Evolutionary conservation across 1,140 invertebrate species (phyloP).

Genomic region (Aporrectodea caliginosa): DNA sequence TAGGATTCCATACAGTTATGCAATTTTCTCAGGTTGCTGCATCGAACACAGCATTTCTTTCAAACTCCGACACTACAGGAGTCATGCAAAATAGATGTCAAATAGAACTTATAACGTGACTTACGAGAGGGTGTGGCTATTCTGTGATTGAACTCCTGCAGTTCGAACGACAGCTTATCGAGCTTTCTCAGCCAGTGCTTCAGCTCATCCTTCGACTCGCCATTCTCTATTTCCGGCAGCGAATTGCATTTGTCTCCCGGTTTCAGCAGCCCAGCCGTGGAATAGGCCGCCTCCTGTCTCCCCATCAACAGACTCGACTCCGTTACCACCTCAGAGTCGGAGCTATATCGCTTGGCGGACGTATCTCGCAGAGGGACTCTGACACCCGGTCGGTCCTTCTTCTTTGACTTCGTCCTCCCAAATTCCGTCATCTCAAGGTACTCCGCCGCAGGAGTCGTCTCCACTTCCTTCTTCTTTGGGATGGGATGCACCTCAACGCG

Average conservation of each 20-base stretch:
- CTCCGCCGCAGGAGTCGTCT: neutral
- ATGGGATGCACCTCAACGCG: neutral
- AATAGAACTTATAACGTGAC: too few relatives aligned
- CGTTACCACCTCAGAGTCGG: constrained; percentile 65
- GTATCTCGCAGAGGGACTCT: neutral
- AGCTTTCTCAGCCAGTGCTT: constrained; percentile 68
- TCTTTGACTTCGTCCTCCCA: neutral
- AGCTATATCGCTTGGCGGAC: constrained; percentile 58
- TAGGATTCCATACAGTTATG: too few relatives aligned
- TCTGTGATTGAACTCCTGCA: constrained; percentile 39
- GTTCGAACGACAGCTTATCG: constrained; percentile 57
- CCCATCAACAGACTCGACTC: neutral
- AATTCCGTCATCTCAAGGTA: neutral
- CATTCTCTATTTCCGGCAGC: constrained; percentile 42
- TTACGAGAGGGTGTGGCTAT: neutral
- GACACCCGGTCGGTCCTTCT: neutral
- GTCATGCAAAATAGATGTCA: too few relatives aligned
- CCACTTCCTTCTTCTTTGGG: neutral
- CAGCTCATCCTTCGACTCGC: constrained; percentile 40
- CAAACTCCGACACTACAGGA: too few relatives aligned
- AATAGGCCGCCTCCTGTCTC: constrained; percentile 1
- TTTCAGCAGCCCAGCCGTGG: constrained; percentile 3
- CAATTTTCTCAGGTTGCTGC: too few relatives aligned
- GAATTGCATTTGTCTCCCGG: constrained; percentile 48
- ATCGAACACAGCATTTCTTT: too few relatives aligned